A percentile compares a stretch with the other conserved stretches of the same genome.
Evolutionary conservation across 2,797 vertebrate species (phyloP).

Genomic region (Prionace glauca): DNA sequence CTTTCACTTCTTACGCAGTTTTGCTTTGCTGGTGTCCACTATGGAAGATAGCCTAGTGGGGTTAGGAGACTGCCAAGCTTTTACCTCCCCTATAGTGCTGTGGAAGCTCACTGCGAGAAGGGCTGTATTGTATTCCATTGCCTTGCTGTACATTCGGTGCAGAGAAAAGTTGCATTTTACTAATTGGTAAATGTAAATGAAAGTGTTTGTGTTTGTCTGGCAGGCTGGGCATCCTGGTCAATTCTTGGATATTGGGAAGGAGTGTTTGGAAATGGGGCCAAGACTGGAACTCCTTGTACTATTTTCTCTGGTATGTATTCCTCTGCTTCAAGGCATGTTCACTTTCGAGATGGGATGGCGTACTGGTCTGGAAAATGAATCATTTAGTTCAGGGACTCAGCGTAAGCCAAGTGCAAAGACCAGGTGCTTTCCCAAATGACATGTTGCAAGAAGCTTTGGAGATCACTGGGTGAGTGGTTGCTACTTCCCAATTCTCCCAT

Average conservation of each 20-base stretch:
- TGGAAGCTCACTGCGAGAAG: not conserved
- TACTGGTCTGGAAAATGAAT: not conserved
- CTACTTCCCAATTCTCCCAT: not conserved
- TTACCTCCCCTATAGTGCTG: not conserved
- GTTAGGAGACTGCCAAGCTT: not conserved
- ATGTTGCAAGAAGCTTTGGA: not conserved
- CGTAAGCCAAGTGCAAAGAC: not conserved
- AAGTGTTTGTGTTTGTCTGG: no score
- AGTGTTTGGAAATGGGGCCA: not conserved
- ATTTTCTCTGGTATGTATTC: conserved; percentile 8
- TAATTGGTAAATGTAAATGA: not conserved
- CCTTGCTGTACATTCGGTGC: not conserved
- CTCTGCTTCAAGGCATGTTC: not conserved
- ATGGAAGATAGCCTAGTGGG: not conserved
- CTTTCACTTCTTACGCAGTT: not conserved
- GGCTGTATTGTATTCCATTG: not conserved
- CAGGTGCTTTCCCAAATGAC: not conserved
- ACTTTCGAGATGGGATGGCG: not conserved
- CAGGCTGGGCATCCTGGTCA: not conserved
- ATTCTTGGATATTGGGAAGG: not conserved
- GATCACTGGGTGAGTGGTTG: not conserved
- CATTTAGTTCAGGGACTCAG: not conserved
- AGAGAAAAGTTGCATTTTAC: not conserved
- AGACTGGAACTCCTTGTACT: not conserved
- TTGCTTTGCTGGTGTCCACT: no score